These are phyloP conservation scores for Camelus bactrianus DNA, from an alignment of 2,113 vertebrate species.

Conservation along the genomic window DNA sequence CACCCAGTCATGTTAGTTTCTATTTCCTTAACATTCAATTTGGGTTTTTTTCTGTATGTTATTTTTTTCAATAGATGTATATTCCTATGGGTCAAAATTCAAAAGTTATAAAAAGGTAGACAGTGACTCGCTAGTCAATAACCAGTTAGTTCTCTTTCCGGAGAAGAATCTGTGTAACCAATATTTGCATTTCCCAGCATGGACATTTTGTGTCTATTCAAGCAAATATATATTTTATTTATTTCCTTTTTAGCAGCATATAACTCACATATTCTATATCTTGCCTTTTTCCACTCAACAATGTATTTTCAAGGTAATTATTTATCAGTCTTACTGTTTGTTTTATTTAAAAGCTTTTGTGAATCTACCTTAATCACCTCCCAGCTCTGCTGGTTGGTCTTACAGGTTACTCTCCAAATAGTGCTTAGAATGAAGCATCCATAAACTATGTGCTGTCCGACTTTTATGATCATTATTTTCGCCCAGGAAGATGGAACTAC, in stretches of 20 bases:
- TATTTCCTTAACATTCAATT: background rate
- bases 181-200: background rate
- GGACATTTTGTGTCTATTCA: background rate
- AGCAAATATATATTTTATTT: background rate
- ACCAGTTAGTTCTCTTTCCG: background rate
- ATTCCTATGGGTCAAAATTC: background rate
- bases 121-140: background rate
- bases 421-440: background rate
- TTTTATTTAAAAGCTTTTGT: constrained; percentile 8
- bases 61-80: background rate
- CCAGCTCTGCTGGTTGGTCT: background rate
- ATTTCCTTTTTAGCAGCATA: background rate
- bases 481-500: background rate
- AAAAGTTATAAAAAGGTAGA: background rate
- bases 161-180: background rate
- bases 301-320: background rate
- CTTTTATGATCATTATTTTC: background rate
- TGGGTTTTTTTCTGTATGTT: background rate
- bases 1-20: background rate
- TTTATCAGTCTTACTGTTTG: background rate
- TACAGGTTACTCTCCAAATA: background rate
- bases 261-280: background rate
- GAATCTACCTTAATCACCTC: background rate
- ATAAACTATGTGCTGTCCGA: background rate
- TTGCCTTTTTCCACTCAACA: background rate